Conservation (phyloP, 1,140 invertebrate species). For the Panonychus citri region DNA sequence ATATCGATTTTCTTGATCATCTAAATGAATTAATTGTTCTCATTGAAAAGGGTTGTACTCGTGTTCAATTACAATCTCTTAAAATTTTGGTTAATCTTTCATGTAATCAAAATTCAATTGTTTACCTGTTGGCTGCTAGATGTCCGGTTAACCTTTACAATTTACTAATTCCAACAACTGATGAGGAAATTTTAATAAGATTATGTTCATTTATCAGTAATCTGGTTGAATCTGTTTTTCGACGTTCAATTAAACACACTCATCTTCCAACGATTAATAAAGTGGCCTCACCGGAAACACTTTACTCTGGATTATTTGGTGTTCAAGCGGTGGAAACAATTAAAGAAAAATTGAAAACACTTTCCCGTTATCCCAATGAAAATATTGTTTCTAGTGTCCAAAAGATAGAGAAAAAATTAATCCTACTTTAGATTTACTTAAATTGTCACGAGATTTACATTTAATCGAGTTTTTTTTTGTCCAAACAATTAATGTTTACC, state of each 20-base stretch:
- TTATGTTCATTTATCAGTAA: conserved; percentile 32
- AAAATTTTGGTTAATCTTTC: conserved; percentile 39
- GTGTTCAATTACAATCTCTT: conserved; percentile 30
- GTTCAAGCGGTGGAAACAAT: conserved; percentile 24
- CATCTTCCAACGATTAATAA: conserved; percentile 31
- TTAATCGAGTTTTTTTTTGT: too few relatives aligned
- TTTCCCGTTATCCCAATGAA: conserved; percentile 28
- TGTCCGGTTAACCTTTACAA: conserved; percentile 29
- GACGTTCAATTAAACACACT: conserved; percentile 23
- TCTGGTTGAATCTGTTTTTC: conserved; percentile 24
- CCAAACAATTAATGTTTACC: too few relatives aligned
- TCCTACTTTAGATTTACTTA: too few relatives aligned
- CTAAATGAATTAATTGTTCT: conserved; percentile 14
- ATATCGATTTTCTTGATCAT: conserved; percentile 5
- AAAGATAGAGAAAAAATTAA: conserved; percentile 14
- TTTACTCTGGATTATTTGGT: conserved; percentile 30
- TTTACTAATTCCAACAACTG: conserved; percentile 24
- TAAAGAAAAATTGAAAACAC: conserved; percentile 25
- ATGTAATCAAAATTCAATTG: conserved; percentile 35
- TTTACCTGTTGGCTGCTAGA: conserved; percentile 35
- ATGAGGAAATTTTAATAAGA: conserved; percentile 29
- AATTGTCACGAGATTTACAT: too few relatives aligned
- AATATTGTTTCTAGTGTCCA: conserved; percentile 26
- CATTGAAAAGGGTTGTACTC: conserved; percentile 20
- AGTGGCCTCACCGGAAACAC: conserved; percentile 33